A percentile compares a stretch with the other conserved stretches of the same genome.
Evolutionary conservation across 92 coral and sea anemone species (phyloP).

Genomic region (Micromussa lordhowensis): DNA sequence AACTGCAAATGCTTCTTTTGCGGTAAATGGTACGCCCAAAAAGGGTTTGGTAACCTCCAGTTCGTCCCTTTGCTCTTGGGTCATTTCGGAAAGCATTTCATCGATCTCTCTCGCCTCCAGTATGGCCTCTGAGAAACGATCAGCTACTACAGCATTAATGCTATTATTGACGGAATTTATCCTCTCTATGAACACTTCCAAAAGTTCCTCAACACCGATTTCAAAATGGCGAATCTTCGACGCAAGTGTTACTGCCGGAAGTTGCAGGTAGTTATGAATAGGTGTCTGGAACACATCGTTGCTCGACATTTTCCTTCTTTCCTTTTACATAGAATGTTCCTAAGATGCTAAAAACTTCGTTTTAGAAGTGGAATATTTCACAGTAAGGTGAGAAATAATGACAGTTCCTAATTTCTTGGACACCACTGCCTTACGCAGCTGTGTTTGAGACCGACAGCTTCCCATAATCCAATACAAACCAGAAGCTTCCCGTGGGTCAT

Average conservation of each 20-base stretch:
- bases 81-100: constrained; percentile 69
- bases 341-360: too few species aligned
- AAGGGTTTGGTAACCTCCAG: constrained; percentile 71
- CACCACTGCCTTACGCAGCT: not conserved
- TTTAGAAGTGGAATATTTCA: not conserved
- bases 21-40: constrained; percentile 94
- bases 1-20: constrained; percentile 88
- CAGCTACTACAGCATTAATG: constrained; percentile 88
- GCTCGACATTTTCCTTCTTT: not conserved
- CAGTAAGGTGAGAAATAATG: not conserved
- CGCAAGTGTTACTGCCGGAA: constrained; percentile 77
- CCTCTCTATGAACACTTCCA: constrained; percentile 81
- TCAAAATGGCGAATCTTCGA: constrained; percentile 80
- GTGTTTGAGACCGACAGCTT: not conserved
- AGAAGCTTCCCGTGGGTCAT: constrained; percentile 39
- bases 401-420: too few species aligned
- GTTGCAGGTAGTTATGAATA: constrained; percentile 37
- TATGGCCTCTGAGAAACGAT: constrained; percentile 89
- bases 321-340: not conserved
- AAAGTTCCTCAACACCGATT: constrained; percentile 76
- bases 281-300: constrained; percentile 41
- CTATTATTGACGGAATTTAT: constrained; percentile 74
- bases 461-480: constrained; percentile 23
- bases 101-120: constrained; percentile 85
- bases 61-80: constrained; percentile 56